Percentiles rank a stretch among this genome's conserved stretches.
These are phyloP conservation scores for Eolophus roseicapilla DNA, from an alignment of 2,113 vertebrate species.

Conservation along the genomic window DNA sequence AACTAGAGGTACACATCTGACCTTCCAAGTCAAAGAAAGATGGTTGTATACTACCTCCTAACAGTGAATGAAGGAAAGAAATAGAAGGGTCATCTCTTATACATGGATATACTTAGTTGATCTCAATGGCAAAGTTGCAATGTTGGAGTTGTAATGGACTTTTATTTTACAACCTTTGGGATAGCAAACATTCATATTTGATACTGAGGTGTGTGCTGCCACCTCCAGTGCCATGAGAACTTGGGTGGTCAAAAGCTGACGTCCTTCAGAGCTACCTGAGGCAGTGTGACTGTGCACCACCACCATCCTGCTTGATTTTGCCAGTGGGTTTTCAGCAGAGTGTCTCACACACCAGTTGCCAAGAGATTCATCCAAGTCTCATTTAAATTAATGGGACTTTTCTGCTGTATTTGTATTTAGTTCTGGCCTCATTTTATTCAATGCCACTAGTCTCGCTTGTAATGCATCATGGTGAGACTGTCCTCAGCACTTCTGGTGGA, in stretches of 20 bases:
- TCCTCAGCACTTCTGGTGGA: neutral
- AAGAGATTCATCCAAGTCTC: conserved; percentile 13
- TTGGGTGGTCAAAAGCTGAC: neutral
- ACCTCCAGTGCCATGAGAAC: neutral
- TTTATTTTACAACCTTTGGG: neutral
- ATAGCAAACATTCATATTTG: fast-evolving
- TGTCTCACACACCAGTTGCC: conserved; percentile 16
- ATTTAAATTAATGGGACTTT: conserved; percentile 33
- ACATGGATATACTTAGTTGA: fast-evolving
- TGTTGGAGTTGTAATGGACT: neutral
- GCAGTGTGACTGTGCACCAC: neutral
- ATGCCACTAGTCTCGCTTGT: neutral
- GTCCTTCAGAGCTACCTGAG: neutral
- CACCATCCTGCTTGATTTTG: neutral
- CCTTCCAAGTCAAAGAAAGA: neutral
- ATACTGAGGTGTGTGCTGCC: neutral
- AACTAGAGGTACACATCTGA: neutral
- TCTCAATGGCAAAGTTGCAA: neutral
- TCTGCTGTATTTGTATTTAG: neutral
- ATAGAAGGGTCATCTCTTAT: neutral
- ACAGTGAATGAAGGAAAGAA: neutral
- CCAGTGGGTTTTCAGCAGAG: conserved; percentile 17
- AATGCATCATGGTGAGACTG: neutral
- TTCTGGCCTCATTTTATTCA: neutral
- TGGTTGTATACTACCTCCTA: neutral